Evolutionary conservation across 2,888 invertebrate genomes (phyloP).

Genomic region (Epirrhoe alternata): DNA sequence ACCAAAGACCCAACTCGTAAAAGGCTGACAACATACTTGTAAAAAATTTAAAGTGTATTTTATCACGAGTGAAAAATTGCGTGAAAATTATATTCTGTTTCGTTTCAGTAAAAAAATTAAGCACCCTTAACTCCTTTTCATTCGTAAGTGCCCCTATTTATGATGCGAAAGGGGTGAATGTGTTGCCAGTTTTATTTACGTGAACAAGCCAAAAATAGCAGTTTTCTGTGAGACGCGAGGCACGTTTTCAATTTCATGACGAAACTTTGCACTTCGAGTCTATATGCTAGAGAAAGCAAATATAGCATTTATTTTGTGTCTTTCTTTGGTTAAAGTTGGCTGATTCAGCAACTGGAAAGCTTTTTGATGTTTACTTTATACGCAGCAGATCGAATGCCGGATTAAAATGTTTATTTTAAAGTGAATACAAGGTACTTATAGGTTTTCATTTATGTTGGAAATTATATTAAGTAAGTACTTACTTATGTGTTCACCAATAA

Average conservation of each 20-base stretch:
- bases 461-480: background rate
- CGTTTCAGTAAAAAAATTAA: slow-evolving; percentile 18
- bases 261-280: slow-evolving; percentile 31
- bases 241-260: slow-evolving; percentile 43
- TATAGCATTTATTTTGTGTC: slow-evolving; percentile 25
- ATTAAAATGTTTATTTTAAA: background rate
- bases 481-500: too few relatives aligned
- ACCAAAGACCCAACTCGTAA: slow-evolving; percentile 3
- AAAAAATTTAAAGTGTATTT: slow-evolving; percentile 2
- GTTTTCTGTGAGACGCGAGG: slow-evolving; percentile 36
- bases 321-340: slow-evolving; percentile 11
- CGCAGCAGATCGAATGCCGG: background rate
- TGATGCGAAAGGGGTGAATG: slow-evolving; percentile 34
- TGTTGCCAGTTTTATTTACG: slow-evolving; percentile 37
- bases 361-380: slow-evolving; percentile 5
- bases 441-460: too few relatives aligned
- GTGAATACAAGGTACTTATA: too few relatives aligned
- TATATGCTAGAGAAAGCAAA: slow-evolving; percentile 10
- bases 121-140: slow-evolving; percentile 21
- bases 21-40: slow-evolving; percentile 1
- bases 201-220: slow-evolving; percentile 38
- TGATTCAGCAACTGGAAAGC: slow-evolving; percentile 13
- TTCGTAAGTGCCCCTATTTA: slow-evolving; percentile 28
- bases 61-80: background rate
- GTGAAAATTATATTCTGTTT: slow-evolving; percentile 18